phyloP scores from a whole-genome alignment of 2,888 invertebrate genomes.

The Eueremaeus valkanovi region DNA sequence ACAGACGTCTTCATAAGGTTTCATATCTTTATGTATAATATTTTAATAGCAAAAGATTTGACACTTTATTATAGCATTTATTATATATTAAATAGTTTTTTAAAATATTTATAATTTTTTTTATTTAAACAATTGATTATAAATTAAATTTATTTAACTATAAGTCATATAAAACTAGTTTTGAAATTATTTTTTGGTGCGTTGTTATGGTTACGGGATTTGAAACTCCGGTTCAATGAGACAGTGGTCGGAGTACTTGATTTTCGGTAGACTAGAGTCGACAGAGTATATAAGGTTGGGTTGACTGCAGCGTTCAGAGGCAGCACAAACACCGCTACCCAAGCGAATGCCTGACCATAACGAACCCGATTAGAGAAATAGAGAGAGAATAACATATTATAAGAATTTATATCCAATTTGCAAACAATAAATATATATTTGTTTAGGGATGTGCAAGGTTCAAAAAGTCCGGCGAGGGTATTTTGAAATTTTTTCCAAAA shows the following conservation, averaged over 20 bases:
- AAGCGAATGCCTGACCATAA: conserved; percentile 54
- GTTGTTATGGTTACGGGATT: neutral
- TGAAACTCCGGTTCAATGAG: conserved; percentile 26
- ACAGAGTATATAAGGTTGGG: conserved; percentile 57
- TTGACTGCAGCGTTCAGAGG: conserved; percentile 58
- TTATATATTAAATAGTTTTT: no score
- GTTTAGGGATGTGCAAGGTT: no score
- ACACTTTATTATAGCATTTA: neutral
- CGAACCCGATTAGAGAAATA: no score
- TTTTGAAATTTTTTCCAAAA: no score
- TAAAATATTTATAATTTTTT: neutral
- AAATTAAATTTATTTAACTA: neutral
- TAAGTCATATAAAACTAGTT: conserved; percentile 27
- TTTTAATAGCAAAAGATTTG: neutral
- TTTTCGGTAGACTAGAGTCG: conserved; percentile 42
- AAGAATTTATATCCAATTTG: no score
- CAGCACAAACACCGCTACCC: conserved; percentile 58
- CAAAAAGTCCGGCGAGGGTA: no score
- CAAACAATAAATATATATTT: no score
- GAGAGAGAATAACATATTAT: no score
- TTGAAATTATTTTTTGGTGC: neutral
- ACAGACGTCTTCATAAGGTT: neutral
- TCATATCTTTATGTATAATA: neutral
- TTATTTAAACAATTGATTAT: neutral
- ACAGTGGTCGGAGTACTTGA: conserved; percentile 10